Base-by-base conservation (phyloP, 2,797 vertebrate genomes). In the Enoplosus armatus region DNA sequence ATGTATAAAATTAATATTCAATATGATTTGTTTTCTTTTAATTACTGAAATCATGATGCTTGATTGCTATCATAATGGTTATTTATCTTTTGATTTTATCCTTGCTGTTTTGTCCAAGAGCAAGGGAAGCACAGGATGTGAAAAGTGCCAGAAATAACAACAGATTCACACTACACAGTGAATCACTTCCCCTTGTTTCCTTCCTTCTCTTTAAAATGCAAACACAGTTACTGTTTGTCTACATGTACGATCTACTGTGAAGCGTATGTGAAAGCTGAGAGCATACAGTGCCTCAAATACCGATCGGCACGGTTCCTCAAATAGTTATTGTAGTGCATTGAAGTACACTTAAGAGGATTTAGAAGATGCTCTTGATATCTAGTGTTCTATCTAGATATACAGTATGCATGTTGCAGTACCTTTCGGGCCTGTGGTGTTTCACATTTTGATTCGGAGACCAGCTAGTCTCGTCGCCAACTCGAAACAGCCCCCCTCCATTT, bases 401-500 rank as follows among this genome's bases (percentile, higher is more conserved):
- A 26, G n/a, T 18, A 7, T 24, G 31, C 20, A 43, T 24, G 18
- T 63, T 56, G 27, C 54, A 41, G 48, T 60, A 45, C 9, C n/a
- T 60, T 85, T 77, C 22, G 37, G 71, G 55, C 59, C 35, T 12
- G 24, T 45, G 50, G 35, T 60, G 54, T 53, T 69, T 79, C 35
- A 59, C 33, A 73, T 64, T 74, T 65, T 80, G 31, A 75, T 81
- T 81, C 41, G 43, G 33, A 77, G 85, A 56, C 61, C 67, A 70
- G 71, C 82, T 66, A 67, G 63, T 85, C 61, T 72, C 31, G 39
- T 73, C 80, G 75, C 68, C 78, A 71, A 58, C 64, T 68, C 14
- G 39, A n/a, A 26, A 3, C 35, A 69, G 33, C 37, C 75, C 48
- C 79, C 79, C 79, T 86, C 86, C 82, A 71, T 92, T 85, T 90